These are phyloP conservation scores for Desoria tigrina DNA, from an alignment of 2,888 invertebrate species.

Conservation along the genomic window DNA sequence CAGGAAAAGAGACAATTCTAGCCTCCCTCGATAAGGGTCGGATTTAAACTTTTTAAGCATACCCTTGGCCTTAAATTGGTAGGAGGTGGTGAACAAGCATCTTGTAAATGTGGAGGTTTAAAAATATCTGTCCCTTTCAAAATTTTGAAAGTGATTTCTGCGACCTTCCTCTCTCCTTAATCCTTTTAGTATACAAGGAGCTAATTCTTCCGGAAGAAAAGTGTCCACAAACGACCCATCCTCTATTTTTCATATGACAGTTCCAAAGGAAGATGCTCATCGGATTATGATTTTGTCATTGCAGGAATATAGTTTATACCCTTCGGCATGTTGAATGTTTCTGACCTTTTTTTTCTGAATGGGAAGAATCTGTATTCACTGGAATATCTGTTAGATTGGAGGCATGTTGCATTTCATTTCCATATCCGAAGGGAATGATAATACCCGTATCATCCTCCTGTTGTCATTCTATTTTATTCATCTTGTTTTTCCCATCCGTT, in stretches of 20 bases:
- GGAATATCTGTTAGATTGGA: too few relatives aligned
- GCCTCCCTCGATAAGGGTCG: not conserved
- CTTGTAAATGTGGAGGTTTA: not conserved
- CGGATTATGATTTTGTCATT: too few relatives aligned
- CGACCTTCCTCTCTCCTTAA: conserved; percentile 12
- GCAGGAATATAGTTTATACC: too few relatives aligned
- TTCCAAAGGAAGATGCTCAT: too few relatives aligned
- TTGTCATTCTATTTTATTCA: conserved; percentile 12
- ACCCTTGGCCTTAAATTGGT: not conserved
- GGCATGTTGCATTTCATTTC: too few relatives aligned
- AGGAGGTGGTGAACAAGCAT: not conserved
- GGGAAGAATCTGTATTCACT: too few relatives aligned
- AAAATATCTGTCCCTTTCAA: not conserved
- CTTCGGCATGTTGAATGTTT: too few relatives aligned
- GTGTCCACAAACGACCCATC: conserved; percentile 8
- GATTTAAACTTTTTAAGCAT: not conserved
- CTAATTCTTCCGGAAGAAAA: conserved; percentile 9
- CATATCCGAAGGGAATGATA: not conserved
- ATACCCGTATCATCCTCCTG: conserved; percentile 13
- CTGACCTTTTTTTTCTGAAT: too few relatives aligned
- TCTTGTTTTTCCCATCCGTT: not conserved
- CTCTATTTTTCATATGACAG: too few relatives aligned
- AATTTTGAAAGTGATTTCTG: conserved; percentile 5
- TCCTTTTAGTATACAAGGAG: conserved; percentile 16
- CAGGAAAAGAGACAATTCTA: not conserved